Conservation (phyloP, 1,140 invertebrate species). For the Lordiphosa stackelbergi region DNA sequence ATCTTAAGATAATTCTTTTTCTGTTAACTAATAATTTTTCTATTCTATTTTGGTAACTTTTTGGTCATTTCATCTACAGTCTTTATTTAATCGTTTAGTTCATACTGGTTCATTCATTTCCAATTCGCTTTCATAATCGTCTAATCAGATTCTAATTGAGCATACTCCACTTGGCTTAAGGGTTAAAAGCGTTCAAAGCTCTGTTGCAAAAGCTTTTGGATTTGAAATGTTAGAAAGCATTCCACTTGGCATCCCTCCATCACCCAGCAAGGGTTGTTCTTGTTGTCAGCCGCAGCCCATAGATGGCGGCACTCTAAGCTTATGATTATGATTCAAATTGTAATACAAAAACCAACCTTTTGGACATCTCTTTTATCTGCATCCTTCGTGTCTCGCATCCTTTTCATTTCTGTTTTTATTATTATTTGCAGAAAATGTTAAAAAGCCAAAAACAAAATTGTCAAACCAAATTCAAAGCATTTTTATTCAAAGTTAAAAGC, state of each 20-base stretch:
- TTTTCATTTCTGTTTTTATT: constrained; percentile 1
- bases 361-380: neutral
- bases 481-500: constrained; percentile 50
- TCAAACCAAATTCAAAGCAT: constrained; percentile 36
- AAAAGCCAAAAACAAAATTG: constrained; percentile 36
- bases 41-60: no score
- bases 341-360: constrained; percentile 25
- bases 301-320: constrained; percentile 43
- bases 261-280: constrained; percentile 15
- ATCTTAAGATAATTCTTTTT: no score
- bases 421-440: constrained; percentile 22
- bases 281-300: constrained; percentile 16
- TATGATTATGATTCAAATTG: constrained; percentile 8
- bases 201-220: constrained; percentile 43
- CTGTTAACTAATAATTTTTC: no score
- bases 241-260: constrained; percentile 17
- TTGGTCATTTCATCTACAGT: no score
- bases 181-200: constrained; percentile 36
- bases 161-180: constrained; percentile 18
- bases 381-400: constrained; percentile 3
- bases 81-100: no score
- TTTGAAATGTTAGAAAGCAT: constrained; percentile 70
- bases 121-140: neutral
- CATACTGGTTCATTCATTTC: no score
- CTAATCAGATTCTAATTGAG: constrained; percentile 32